Evolutionary conservation across 2,113 vertebrate genomes (phyloP).

Genomic region (Glaucidium brasilianum): DNA sequence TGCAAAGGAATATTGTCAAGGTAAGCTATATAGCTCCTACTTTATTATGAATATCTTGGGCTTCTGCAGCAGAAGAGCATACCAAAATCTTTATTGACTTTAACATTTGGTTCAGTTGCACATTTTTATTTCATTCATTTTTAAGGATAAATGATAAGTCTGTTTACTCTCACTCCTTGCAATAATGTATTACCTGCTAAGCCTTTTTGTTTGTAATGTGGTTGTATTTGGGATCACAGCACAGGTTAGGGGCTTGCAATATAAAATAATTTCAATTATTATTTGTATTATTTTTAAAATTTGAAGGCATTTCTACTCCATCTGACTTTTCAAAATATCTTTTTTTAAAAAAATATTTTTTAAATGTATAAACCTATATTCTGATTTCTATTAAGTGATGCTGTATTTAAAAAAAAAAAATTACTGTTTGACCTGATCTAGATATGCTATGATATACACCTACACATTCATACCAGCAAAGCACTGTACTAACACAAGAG

Average conservation of each 20-base stretch:
- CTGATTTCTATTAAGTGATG: not conserved
- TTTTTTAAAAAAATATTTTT: too few species aligned
- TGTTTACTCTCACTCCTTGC: not conserved
- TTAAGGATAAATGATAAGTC: not conserved
- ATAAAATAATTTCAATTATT: not conserved
- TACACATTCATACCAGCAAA: not conserved
- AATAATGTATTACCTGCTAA: not conserved
- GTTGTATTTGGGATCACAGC: not conserved
- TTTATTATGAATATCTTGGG: not conserved
- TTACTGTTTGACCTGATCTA: not conserved
- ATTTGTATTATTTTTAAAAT: not conserved
- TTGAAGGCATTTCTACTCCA: not conserved
- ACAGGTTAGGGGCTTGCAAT: fast-evolving
- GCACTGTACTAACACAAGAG: not conserved
- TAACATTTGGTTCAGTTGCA: not conserved
- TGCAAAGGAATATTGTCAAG: not conserved
- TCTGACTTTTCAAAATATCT: not conserved
- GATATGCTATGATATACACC: not conserved
- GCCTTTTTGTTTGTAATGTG: not conserved
- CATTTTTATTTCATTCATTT: not conserved
- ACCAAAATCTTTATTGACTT: not conserved
- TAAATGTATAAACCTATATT: not conserved
- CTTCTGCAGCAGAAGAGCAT: not conserved
- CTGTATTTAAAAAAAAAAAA: not conserved
- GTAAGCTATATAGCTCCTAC: not conserved